Percentiles rank a stretch among this genome's conserved stretches.
Conservation (phyloP, 2,888 invertebrate species). For the Cheilosia vulpina region DNA sequence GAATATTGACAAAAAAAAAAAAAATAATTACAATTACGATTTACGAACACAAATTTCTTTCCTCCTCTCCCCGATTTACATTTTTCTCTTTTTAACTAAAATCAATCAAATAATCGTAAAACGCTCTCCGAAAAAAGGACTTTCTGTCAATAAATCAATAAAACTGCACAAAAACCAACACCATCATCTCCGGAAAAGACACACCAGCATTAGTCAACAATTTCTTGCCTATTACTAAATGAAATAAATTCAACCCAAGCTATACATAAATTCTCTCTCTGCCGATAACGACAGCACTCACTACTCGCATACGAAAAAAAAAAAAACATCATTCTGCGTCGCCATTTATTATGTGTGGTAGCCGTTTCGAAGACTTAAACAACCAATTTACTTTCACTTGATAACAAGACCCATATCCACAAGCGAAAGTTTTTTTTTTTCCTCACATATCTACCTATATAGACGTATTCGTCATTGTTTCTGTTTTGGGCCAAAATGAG, state of each 20-base stretch:
- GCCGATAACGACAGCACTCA: not conserved
- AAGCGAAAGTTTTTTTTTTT: slow-evolving; percentile 71
- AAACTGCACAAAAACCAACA: not conserved
- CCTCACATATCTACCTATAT: not conserved
- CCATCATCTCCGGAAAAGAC: not conserved
- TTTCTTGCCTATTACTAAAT: slow-evolving; percentile 29
- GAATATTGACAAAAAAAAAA: not conserved
- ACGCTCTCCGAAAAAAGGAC: no score
- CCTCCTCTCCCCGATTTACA: not conserved
- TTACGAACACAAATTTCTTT: slow-evolving; percentile 14
- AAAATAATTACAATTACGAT: not conserved
- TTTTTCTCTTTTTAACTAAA: not conserved
- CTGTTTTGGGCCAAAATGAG: slow-evolving; percentile 37
- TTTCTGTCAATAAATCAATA: no score
- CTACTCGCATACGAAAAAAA: not conserved
- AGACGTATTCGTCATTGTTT: slow-evolving; percentile 25
- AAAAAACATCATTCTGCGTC: slow-evolving; percentile 30
- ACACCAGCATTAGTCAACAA: slow-evolving; percentile 5
- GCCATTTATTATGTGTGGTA: slow-evolving; percentile 28
- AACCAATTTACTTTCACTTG: slow-evolving; percentile 74
- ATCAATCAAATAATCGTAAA: slow-evolving; percentile 12
- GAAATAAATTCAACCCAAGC: not conserved
- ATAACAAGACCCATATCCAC: slow-evolving; percentile 66
- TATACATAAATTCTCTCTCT: slow-evolving; percentile 10
- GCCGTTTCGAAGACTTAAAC: slow-evolving; percentile 28